Conservation (phyloP, 2,113 vertebrate species). For the Protobothrops mucrosquamatus region DNA sequence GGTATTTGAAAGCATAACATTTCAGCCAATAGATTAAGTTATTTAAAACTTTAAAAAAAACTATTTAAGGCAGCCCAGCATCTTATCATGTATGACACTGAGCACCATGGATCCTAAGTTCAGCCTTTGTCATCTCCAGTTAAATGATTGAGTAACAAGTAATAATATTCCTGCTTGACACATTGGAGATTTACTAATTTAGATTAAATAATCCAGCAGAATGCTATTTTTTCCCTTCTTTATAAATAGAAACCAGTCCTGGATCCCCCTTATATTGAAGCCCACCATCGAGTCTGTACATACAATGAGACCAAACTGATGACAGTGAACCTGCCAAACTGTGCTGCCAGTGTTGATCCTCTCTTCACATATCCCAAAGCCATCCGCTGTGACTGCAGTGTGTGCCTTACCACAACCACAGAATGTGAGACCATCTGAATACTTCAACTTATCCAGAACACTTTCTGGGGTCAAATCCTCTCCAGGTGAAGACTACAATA, state of each 20-base stretch:
- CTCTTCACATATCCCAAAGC: constrained; percentile 87
- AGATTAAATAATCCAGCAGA: background rate
- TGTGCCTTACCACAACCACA: constrained; percentile 83
- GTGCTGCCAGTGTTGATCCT: constrained; percentile 73
- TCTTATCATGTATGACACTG: background rate
- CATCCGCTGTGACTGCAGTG: constrained; percentile 82
- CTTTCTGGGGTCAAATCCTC: background rate
- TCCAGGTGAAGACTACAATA: background rate
- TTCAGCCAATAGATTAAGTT: background rate
- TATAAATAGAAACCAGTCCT: constrained; percentile 82
- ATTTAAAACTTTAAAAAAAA: background rate
- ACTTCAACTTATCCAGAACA: background rate
- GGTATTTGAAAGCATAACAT: background rate
- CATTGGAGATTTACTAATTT: background rate
- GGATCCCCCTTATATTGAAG: constrained; percentile 85
- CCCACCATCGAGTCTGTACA: constrained; percentile 86
- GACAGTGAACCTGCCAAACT: constrained; percentile 82
- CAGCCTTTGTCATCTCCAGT: background rate
- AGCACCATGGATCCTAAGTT: background rate
- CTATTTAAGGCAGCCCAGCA: background rate
- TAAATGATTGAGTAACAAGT: background rate
- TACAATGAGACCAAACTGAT: constrained; percentile 84
- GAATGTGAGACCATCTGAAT: constrained; percentile 83
- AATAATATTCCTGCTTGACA: background rate
- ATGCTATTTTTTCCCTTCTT: background rate